A percentile compares a stretch with the other conserved stretches of the same genome.
These are phyloP conservation scores for Gryon sp. DNA, from an alignment of 1,140 invertebrate species.

Conservation along the genomic window DNA sequence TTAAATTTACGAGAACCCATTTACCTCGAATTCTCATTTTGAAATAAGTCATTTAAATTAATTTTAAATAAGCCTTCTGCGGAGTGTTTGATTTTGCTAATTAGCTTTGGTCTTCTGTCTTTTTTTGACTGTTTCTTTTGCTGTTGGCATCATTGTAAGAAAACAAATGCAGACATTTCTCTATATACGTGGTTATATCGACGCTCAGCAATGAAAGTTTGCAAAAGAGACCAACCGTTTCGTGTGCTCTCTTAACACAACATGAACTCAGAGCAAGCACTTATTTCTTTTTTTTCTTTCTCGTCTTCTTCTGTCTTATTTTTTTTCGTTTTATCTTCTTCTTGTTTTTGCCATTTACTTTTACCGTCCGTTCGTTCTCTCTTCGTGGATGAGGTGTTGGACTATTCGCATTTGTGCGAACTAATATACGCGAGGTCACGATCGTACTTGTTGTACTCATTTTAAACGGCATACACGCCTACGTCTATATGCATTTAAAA, in stretches of 20 bases:
- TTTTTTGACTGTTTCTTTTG: no score
- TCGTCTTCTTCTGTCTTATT: no score
- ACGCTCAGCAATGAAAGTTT: slow-evolving; percentile 57
- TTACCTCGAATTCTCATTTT: not conserved
- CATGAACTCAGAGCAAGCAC: slow-evolving; percentile 16
- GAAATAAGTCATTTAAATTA: not conserved
- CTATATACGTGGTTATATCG: slow-evolving; percentile 34
- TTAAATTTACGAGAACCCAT: slow-evolving; percentile 22
- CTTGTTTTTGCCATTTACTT: slow-evolving; percentile 19
- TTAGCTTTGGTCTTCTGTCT: slow-evolving; percentile 39
- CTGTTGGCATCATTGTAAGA: slow-evolving; percentile 20
- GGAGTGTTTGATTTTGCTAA: slow-evolving; percentile 42
- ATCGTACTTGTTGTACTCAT: slow-evolving; percentile 74
- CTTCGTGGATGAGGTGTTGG: slow-evolving; percentile 71
- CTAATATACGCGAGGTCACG: slow-evolving; percentile 69
- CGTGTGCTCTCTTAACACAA: slow-evolving; percentile 42
- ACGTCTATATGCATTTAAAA: slow-evolving; percentile 79
- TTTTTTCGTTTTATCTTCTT: slow-evolving; percentile 17
- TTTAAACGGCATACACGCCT: slow-evolving; percentile 77
- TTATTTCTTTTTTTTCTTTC: slow-evolving; percentile 38
- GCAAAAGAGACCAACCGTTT: slow-evolving; percentile 48
- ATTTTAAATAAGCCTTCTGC: not conserved
- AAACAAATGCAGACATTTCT: slow-evolving; percentile 48
- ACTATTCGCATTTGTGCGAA: slow-evolving; percentile 70
- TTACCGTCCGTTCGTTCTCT: slow-evolving; percentile 37